A percentile compares a stretch with the other conserved stretches of the same genome.
Evolutionary conservation across 2,888 invertebrate species (phyloP).

Genomic region (Dioctria rufipes): DNA sequence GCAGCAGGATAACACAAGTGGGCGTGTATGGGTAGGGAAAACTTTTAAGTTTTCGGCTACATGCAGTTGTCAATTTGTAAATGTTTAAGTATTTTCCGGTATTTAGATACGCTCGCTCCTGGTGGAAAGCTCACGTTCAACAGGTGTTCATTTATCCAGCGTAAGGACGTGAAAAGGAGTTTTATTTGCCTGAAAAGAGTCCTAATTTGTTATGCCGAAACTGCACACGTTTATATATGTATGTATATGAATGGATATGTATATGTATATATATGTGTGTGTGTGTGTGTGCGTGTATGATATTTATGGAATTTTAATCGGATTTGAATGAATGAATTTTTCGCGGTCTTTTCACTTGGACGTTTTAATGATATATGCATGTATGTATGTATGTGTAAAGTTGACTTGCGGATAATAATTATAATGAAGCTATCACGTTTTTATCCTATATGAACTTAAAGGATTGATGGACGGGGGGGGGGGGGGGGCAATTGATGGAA

Average conservation of each 20-base stretch:
- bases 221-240: background rate
- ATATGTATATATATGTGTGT: too few species aligned
- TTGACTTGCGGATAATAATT: too few species aligned
- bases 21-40: conserved; percentile 28
- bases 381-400: too few species aligned
- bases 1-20: background rate
- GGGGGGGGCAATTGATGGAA: too few species aligned
- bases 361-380: too few species aligned
- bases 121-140: conserved; percentile 33
- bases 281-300: too few species aligned
- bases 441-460: too few species aligned
- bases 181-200: conserved; percentile 41
- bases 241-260: conserved; percentile 17
- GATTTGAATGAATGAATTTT: too few species aligned
- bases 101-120: conserved; percentile 30
- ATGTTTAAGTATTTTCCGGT: conserved; percentile 51
- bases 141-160: conserved; percentile 45
- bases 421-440: too few species aligned
- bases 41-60: conserved; percentile 46
- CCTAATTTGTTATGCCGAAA: conserved; percentile 43
- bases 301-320: too few species aligned
- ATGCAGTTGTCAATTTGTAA: conserved; percentile 52
- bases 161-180: conserved; percentile 48
- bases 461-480: too few species aligned
- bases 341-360: too few species aligned